Conservation (phyloP, 2,113 vertebrate species). For the Hippocampus guttulatus region DNA sequence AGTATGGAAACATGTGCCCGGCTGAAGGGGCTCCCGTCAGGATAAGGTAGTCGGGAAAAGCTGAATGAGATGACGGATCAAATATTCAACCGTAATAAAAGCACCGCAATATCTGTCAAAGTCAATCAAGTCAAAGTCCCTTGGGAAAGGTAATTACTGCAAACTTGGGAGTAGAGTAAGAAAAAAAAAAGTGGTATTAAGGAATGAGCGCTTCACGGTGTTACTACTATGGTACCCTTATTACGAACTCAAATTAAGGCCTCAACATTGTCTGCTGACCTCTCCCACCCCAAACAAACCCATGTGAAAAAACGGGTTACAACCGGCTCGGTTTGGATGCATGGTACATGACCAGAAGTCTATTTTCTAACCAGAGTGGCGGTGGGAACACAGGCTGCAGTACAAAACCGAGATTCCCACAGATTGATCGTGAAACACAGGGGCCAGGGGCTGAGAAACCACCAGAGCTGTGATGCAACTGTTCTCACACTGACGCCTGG, state of each 20-base stretch:
- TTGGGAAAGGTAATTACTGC: background rate
- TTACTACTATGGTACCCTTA: slow-evolving; percentile 62
- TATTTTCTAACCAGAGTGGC: slow-evolving; percentile 72
- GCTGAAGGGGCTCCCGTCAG: slow-evolving; percentile 38
- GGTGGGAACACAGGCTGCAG: slow-evolving; percentile 72
- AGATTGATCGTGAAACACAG: slow-evolving; percentile 67
- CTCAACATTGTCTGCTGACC: slow-evolving; percentile 47
- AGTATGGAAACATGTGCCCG: slow-evolving; percentile 19
- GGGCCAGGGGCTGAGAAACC: slow-evolving; percentile 67
- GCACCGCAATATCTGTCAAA: background rate
- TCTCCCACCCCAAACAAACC: slow-evolving; percentile 38
- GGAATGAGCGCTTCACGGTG: slow-evolving; percentile 35
- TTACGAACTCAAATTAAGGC: slow-evolving; percentile 65
- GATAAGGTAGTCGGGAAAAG: slow-evolving; percentile 44
- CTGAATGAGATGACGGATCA: slow-evolving; percentile 17
- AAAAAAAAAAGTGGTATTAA: background rate
- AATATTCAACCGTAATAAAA: background rate
- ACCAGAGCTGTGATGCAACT: slow-evolving; percentile 67
- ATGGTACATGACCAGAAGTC: slow-evolving; percentile 57
- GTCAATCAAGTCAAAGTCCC: too few relatives aligned
- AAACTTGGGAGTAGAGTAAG: slow-evolving; percentile 31
- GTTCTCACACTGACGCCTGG: slow-evolving; percentile 66
- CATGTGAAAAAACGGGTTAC: slow-evolving; percentile 63
- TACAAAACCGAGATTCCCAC: slow-evolving; percentile 78
- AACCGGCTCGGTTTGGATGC: slow-evolving; percentile 62